Percentiles rank a stretch among this genome's conserved stretches.
phyloP scores from a whole-genome alignment of 2,888 invertebrate genomes.

The Cyclophora albipunctata region DNA sequence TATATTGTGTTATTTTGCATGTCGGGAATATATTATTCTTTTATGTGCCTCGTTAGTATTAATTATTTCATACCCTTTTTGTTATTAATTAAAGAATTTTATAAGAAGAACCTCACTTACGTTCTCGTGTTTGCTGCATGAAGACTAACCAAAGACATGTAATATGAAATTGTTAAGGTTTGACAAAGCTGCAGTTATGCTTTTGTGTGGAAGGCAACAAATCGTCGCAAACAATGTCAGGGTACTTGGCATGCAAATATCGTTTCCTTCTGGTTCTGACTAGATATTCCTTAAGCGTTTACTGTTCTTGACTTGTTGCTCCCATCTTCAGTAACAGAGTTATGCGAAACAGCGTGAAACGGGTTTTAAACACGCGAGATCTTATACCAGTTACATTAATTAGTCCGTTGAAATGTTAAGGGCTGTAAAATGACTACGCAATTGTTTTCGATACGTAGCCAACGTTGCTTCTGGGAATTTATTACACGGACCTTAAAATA shows the following conservation, averaged over 20 bases:
- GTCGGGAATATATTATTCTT: constrained; percentile 13
- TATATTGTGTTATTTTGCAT: constrained; percentile 21
- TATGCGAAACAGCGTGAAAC: constrained; percentile 41
- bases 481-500: no score
- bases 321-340: constrained; percentile 28
- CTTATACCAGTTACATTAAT: constrained; percentile 50
- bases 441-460: no score
- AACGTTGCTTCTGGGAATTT: no score
- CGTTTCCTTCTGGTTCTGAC: constrained; percentile 5
- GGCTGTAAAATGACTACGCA: not conserved
- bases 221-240: not conserved
- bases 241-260: constrained; percentile 2
- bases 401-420: constrained; percentile 24
- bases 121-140: no score
- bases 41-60: constrained; percentile 7
- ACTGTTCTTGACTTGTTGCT: constrained; percentile 38
- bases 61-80: no score
- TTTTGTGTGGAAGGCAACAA: constrained; percentile 2
- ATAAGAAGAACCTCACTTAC: no score
- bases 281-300: constrained; percentile 4
- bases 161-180: no score
- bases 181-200: not conserved
- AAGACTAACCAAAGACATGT: no score
- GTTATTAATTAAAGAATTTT: no score
- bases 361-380: constrained; percentile 48